Conservation (phyloP, 2,797 vertebrate genomes). For the Sarcophilus harrisii region DNA sequence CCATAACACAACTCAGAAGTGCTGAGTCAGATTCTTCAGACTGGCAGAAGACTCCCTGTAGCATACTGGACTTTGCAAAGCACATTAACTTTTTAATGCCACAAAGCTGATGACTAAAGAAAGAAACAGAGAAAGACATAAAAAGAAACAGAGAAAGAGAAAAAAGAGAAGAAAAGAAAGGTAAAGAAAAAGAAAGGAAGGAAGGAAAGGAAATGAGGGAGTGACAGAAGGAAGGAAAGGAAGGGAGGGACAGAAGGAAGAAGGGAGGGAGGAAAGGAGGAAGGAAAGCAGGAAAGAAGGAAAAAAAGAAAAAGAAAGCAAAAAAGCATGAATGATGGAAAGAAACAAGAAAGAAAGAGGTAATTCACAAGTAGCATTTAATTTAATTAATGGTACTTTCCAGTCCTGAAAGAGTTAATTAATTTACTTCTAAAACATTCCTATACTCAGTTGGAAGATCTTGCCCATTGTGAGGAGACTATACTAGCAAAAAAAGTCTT, state of each 20-base stretch:
- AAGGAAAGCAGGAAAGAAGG: too few relatives aligned
- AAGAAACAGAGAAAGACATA: neutral
- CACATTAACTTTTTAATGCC: neutral
- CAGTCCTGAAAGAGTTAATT: slow-evolving; percentile 7
- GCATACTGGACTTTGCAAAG: neutral
- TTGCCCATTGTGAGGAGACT: neutral
- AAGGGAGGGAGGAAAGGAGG: too few relatives aligned
- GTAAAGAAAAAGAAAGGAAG: neutral
- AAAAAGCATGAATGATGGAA: neutral
- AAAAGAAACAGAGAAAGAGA: neutral
- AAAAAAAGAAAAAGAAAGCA: too few relatives aligned
- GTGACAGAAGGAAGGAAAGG: neutral
- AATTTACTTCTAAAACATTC: neutral
- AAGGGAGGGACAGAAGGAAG: neutral
- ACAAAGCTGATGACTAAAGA: neutral
- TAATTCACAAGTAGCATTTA: neutral
- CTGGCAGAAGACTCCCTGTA: neutral
- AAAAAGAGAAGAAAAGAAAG: neutral
- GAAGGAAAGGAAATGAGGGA: neutral
- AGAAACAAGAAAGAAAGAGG: neutral
- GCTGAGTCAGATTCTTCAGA: neutral
- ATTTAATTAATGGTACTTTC: slow-evolving; percentile 12
- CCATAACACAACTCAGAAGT: neutral
- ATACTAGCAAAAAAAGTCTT: neutral
- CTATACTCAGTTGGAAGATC: neutral